Conservation (phyloP, 1,140 invertebrate species). For the Kradibia gibbosae region DNA sequence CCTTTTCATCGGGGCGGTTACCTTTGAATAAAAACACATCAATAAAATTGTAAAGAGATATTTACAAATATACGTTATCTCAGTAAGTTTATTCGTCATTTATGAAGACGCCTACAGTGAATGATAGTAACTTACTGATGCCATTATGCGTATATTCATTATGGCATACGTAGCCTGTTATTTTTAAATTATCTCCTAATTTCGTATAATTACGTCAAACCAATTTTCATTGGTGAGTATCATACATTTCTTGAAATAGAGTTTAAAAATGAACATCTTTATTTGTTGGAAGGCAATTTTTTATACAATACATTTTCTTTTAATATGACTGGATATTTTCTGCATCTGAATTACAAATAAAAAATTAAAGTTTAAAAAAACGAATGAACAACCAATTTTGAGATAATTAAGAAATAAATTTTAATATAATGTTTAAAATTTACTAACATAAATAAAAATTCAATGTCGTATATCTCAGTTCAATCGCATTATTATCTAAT, state of each 20-base stretch:
- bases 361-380: no score
- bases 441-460: no score
- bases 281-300: not conserved
- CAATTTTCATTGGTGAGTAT: no score
- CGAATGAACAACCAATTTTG: no score
- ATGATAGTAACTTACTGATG: not conserved
- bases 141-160: not conserved
- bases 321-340: not conserved
- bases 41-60: not conserved
- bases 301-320: not conserved
- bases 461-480: no score
- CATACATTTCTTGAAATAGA: not conserved
- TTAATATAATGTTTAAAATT: no score
- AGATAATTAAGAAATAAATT: no score
- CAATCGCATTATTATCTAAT: no score
- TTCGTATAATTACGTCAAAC: not conserved
- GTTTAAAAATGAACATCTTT: not conserved
- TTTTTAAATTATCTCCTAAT: not conserved
- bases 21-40: not conserved
- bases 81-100: conserved; percentile 34
- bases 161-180: not conserved
- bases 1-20: not conserved
- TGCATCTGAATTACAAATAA: not conserved
- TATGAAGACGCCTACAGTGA: not conserved
- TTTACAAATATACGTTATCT: conserved; percentile 8